Evolutionary conservation across 2,797 vertebrate species (phyloP).

Genomic region (Halcyon badia): DNA sequence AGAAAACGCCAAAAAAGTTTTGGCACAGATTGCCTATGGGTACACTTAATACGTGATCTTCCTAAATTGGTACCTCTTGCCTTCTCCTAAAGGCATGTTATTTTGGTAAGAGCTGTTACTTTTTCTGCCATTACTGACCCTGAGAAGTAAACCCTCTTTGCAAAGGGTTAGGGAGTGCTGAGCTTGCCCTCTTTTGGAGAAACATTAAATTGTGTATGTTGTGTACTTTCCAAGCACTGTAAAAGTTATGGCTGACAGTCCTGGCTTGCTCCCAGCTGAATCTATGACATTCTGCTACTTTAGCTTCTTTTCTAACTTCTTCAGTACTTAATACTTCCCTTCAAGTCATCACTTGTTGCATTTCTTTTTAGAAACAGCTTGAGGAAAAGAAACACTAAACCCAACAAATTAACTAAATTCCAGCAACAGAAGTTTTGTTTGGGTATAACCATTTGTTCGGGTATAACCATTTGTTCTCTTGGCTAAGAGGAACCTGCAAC

Average conservation of each 20-base stretch:
- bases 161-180: background rate
- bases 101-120: background rate
- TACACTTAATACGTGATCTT: background rate
- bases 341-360: background rate
- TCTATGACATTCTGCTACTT: background rate
- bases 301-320: background rate
- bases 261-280: background rate
- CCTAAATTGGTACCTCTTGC: background rate
- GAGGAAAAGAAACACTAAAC: no score
- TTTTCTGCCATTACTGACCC: background rate
- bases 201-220: background rate
- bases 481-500: background rate
- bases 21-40: background rate
- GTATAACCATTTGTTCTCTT: background rate
- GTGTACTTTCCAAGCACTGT: background rate
- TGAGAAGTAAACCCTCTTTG: background rate
- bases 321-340: background rate
- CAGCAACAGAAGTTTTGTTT: background rate
- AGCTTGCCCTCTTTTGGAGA: background rate
- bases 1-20: background rate
- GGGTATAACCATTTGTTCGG: background rate
- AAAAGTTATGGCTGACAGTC: background rate
- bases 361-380: background rate
- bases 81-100: background rate
- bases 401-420: background rate